Evolutionary conservation across 2,888 invertebrate species (phyloP).

Genomic region (Omphaloscelis lunosa): DNA sequence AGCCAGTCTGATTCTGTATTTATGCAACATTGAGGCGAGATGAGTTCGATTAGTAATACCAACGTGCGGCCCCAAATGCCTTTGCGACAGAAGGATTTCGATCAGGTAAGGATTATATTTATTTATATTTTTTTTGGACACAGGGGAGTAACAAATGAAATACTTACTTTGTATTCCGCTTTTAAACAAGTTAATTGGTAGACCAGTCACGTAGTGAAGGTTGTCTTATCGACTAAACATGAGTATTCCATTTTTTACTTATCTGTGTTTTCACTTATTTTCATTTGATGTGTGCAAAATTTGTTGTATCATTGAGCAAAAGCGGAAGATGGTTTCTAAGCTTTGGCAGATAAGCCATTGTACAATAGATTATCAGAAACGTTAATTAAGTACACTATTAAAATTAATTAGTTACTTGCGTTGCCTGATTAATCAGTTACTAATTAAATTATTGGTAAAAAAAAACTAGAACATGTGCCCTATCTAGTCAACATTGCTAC

Average conservation of each 20-base stretch:
- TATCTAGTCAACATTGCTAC: constrained; percentile 25
- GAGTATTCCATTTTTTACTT: constrained; percentile 31
- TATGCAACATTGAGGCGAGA: constrained; percentile 70
- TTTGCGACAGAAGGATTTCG: constrained; percentile 94
- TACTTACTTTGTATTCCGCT: not conserved
- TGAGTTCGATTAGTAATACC: constrained; percentile 78
- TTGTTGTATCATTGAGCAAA: constrained; percentile 38
- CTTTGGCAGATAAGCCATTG: not conserved
- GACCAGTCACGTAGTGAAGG: too few species aligned
- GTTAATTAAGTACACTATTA: not conserved
- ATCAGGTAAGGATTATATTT: constrained; percentile 88
- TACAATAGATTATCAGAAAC: not conserved
- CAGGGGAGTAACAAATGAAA: constrained; percentile 29
- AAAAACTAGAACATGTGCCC: constrained; percentile 13
- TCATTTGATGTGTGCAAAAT: not conserved
- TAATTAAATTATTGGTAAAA: too few species aligned
- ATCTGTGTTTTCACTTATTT: constrained; percentile 4
- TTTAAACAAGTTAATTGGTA: not conserved
- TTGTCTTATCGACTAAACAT: not conserved
- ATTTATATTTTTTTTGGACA: constrained; percentile 3
- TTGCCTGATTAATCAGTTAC: not conserved
- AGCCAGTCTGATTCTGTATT: constrained; percentile 57
- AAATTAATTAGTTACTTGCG: not conserved
- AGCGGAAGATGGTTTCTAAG: not conserved
- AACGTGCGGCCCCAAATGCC: constrained; percentile 87